Base-by-base conservation (phyloP, 1,140 invertebrate genomes). In the Antheraea pernyi region DNA sequence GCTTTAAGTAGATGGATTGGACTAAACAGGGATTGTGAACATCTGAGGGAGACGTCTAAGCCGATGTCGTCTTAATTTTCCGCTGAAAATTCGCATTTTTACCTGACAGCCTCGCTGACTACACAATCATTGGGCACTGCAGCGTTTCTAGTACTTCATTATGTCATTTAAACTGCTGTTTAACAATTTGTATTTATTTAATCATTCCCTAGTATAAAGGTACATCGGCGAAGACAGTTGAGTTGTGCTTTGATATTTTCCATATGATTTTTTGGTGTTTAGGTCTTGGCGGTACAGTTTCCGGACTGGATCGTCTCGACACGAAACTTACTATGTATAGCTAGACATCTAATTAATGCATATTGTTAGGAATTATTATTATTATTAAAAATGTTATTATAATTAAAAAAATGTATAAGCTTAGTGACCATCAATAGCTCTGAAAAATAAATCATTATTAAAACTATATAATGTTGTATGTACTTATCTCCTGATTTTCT, bases 381-480 rank as follows among this genome's bases (percentile, higher is more conserved):
- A 91, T 85, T 76, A 91, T 85, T 89, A 88, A 85, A 80, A 19
- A 36, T 61, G 60, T 61, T 61, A 61, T 22, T 61, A 61, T 61
- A 30, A 61, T 61, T 82, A 90, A 92, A 91, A 88, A 87, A 91
- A 84, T 92, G 90, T 92, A 91, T 92, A 88, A 88, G 89, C 90
- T 92, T 92, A 92, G 88, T 87, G 78, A 92, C 91, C 88, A 92
- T 92, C 90, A 92, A 92, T 91, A 92, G 90, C 90, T 92, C 86
- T 85, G 86, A 82, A 75, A 88, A 90, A 86, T 84, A 85, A 88
- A 88, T 88, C 88, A 91, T 91, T 91, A 91, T 91, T 86, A 77
- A 91, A 91, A 91, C 89, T 89, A 91, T 89, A 89, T 42, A 9
- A 42, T 42, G 39, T 42, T 11, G 39, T 42, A 42, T 42, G 7